phyloP scores from a whole-genome alignment of 2,113 vertebrate genomes.

The Burhinus oedicnemus region DNA sequence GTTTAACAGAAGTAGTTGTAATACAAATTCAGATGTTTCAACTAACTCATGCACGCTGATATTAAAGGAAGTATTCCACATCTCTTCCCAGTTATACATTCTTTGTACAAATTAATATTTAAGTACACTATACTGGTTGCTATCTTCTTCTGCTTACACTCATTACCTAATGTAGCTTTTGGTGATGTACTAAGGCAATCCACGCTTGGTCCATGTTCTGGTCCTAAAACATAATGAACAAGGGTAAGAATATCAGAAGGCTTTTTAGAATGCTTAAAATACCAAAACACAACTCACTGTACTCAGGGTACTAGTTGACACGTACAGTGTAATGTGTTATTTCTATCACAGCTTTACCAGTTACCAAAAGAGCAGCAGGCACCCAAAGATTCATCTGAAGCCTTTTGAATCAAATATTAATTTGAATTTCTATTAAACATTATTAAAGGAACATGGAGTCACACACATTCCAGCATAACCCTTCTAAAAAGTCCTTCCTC shows the following conservation, averaged over 20 bases:
- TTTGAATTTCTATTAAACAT: not conserved
- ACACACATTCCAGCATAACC: not conserved
- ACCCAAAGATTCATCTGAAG: not conserved
- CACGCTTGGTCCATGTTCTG: conserved; percentile 84
- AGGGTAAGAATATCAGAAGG: not conserved
- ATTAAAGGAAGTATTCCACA: not conserved
- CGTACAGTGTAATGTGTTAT: accelerated
- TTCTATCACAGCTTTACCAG: not conserved
- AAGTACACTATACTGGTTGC: not conserved
- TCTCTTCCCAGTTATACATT: not conserved
- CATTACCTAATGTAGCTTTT: conserved; percentile 84
- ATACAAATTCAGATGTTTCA: not conserved
- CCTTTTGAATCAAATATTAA: not conserved
- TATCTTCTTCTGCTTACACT: not conserved
- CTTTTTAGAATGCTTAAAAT: not conserved
- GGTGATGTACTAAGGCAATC: conserved; percentile 85
- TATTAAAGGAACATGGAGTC: not conserved
- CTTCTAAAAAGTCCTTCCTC: not conserved
- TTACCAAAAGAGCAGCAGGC: not conserved
- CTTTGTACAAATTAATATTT: not conserved
- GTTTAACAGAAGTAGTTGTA: not conserved
- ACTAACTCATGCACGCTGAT: not conserved
- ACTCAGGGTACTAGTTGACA: not conserved
- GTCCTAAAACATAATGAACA: conserved; percentile 45
- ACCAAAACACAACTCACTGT: not conserved